phyloP scores from a whole-genome alignment of 2,797 vertebrate genomes.

The Tamandua tetradactyla region DNA sequence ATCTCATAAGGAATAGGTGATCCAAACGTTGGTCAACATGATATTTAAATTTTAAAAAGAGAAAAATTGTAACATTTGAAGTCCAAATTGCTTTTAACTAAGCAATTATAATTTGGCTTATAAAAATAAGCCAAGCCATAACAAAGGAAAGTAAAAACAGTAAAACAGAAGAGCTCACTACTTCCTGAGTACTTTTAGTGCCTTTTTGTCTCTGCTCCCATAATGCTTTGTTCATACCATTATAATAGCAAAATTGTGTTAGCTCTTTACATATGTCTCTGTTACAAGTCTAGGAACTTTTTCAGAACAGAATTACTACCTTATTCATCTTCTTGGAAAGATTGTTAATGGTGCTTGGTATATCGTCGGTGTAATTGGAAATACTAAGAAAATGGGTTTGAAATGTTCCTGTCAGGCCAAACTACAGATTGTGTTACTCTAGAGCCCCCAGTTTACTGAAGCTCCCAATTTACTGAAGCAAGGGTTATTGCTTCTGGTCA shows the following conservation, averaged over 20 bases:
- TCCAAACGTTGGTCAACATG: background rate
- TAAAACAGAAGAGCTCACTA: background rate
- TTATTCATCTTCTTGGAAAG: background rate
- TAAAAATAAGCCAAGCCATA: background rate
- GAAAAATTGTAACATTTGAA: background rate
- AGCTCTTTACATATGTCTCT: background rate
- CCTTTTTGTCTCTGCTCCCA: background rate
- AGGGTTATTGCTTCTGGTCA: background rate
- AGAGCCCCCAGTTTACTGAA: background rate
- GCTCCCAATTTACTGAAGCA: background rate
- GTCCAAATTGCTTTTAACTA: background rate
- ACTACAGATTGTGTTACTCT: background rate
- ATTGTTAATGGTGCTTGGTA: background rate
- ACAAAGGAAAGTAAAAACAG: background rate
- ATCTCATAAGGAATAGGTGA: background rate
- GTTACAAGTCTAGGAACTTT: background rate
- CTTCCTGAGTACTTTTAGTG: background rate
- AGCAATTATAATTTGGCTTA: background rate
- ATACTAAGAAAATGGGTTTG: background rate
- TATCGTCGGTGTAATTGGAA: background rate
- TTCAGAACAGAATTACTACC: background rate
- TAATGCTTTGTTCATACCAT: background rate
- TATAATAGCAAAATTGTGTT: background rate
- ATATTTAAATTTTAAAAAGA: background rate
- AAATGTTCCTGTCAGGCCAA: background rate